Conservation (phyloP, 2,113 vertebrate species). For the Antechinus flavipes region DNA sequence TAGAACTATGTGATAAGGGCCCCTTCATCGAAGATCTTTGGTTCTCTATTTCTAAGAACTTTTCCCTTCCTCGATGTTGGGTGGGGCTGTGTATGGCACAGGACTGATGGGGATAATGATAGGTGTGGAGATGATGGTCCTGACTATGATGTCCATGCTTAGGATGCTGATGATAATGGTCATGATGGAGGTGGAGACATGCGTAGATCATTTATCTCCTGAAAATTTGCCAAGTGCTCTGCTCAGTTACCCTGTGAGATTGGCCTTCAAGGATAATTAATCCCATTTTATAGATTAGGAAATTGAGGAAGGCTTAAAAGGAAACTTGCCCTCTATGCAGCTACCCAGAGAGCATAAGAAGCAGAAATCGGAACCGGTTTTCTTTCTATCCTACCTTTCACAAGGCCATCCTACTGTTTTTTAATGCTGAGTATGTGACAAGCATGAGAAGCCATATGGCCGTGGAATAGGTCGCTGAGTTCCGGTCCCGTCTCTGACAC, state of each 20-base stretch:
- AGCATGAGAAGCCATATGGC: background rate
- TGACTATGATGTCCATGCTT: background rate
- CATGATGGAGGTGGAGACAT: background rate
- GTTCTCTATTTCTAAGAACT: background rate
- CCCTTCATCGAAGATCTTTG: background rate
- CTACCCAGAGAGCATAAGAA: background rate
- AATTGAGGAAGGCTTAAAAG: background rate
- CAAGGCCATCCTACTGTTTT: background rate
- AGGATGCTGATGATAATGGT: background rate
- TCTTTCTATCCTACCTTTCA: background rate
- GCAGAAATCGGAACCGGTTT: background rate
- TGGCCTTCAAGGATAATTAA: background rate
- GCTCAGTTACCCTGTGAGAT: background rate
- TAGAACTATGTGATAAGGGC: background rate
- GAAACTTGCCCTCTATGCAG: background rate
- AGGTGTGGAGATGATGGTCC: background rate
- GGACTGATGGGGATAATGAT: background rate
- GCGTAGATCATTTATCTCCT: background rate
- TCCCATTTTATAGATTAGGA: background rate
- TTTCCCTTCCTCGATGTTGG: background rate
- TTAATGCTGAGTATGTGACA: background rate
- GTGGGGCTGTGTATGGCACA: background rate
- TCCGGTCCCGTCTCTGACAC: background rate
- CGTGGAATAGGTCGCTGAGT: background rate
- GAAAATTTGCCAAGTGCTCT: background rate